Conservation (phyloP, 2,797 vertebrate species). For the Neosalanx taihuensis region DNA sequence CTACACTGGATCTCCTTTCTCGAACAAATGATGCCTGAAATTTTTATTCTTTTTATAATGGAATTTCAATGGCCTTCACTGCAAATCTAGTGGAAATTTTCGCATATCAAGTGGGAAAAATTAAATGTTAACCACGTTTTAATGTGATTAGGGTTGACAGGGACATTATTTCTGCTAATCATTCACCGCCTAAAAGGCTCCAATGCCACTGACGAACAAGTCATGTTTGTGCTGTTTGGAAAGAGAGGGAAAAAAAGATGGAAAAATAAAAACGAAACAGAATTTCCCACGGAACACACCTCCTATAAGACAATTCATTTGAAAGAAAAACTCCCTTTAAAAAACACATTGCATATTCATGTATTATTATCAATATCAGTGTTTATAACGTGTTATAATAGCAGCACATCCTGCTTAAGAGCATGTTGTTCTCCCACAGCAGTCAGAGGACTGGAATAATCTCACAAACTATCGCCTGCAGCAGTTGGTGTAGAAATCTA, state of each 20-base stretch:
- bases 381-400: background rate
- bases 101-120: slow-evolving; percentile 99
- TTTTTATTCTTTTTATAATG: slow-evolving; percentile 99
- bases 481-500: slow-evolving; percentile 34
- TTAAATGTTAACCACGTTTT: slow-evolving; percentile 99
- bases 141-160: slow-evolving; percentile 99
- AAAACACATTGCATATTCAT: background rate
- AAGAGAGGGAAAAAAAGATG: slow-evolving; percentile 30
- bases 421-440: background rate
- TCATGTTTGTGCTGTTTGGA: slow-evolving; percentile 71
- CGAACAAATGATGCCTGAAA: slow-evolving; percentile 99
- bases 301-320: background rate
- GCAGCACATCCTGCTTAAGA: background rate
- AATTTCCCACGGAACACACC: background rate
- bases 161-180: slow-evolving; percentile 99
- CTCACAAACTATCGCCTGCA: slow-evolving; percentile 33
- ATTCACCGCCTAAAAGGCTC: slow-evolving; percentile 93
- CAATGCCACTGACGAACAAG: slow-evolving; percentile 85
- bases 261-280: background rate
- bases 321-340: background rate
- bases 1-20: slow-evolving; percentile 89
- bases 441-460: slow-evolving; percentile 12
- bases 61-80: slow-evolving; percentile 99
- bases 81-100: slow-evolving; percentile 99
- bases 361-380: no score